Conservation (phyloP, 1,140 invertebrate genomes). For the Phymastichus coffea region DNA sequence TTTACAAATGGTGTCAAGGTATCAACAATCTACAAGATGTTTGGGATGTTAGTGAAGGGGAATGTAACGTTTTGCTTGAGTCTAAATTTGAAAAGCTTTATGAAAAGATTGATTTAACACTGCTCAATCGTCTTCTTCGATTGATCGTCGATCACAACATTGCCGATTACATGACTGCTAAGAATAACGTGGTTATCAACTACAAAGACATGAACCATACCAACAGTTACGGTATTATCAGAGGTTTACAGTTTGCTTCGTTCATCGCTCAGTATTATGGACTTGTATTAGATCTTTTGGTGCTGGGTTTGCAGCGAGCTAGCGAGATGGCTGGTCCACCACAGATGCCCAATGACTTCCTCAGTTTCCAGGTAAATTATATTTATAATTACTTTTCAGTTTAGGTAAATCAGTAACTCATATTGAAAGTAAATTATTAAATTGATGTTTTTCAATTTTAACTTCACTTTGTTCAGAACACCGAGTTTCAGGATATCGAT, state of each 20-base stretch:
- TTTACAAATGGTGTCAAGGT: constrained; percentile 99
- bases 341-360: constrained; percentile 97
- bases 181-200: constrained; percentile 99
- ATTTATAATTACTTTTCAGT: not conserved
- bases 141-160: constrained; percentile 99
- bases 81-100: constrained; percentile 98
- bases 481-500: constrained; percentile 1
- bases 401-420: not conserved
- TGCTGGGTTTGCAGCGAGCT: constrained; percentile 92
- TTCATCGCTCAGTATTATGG: constrained; percentile 99
- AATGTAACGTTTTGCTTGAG: constrained; percentile 98
- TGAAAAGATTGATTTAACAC: constrained; percentile 98
- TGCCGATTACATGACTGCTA: constrained; percentile 99
- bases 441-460: not conserved
- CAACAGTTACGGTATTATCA: constrained; percentile 97
- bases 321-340: constrained; percentile 99
- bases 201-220: constrained; percentile 99
- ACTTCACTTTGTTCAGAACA: too few species aligned
- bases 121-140: constrained; percentile 92
- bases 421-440: not conserved
- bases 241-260: constrained; percentile 97
- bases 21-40: constrained; percentile 98
- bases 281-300: constrained; percentile 91
- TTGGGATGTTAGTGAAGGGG: constrained; percentile 97
- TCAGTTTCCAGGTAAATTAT: constrained; percentile 71